Conservation (phyloP, 1,140 invertebrate genomes). For the Atta texana region DNA sequence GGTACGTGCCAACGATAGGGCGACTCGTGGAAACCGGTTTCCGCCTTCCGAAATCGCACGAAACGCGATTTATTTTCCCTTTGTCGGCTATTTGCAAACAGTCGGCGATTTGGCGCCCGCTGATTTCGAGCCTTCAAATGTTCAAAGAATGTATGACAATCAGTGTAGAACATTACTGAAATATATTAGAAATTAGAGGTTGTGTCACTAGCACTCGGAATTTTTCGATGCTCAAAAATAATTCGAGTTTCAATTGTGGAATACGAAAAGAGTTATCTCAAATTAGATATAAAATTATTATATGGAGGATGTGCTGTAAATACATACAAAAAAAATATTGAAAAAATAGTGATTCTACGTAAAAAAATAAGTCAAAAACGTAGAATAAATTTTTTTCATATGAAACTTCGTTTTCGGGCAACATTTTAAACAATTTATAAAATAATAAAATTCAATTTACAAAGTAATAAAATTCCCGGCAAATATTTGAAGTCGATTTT, state of each 20-base stretch:
- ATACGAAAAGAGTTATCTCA: background rate
- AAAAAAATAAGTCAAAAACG: too few species aligned
- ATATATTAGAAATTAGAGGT: background rate
- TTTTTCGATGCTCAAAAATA: background rate
- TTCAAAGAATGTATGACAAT: background rate
- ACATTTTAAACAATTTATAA: too few species aligned
- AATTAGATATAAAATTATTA: background rate
- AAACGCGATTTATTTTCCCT: slow-evolving; percentile 55
- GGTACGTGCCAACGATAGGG: slow-evolving; percentile 64
- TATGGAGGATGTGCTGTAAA: too few species aligned
- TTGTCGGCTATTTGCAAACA: slow-evolving; percentile 56
- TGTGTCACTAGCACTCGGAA: background rate
- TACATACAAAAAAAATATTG: too few species aligned
- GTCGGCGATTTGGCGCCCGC: background rate
- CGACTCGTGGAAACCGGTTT: slow-evolving; percentile 58
- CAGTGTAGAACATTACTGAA: background rate
- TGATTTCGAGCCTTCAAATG: slow-evolving; percentile 1
- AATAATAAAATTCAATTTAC: too few species aligned
- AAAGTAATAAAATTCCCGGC: too few species aligned
- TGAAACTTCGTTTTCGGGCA: too few species aligned
- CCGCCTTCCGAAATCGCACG: slow-evolving; percentile 45
- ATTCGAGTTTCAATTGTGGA: background rate
- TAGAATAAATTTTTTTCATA: too few species aligned
- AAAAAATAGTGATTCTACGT: too few species aligned
- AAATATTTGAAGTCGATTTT: too few species aligned